Evolutionary conservation across 2,888 invertebrate species (phyloP), one percentile per base, ranked within the genome.

Genomic region (Scrobipalpa costella): DNA sequence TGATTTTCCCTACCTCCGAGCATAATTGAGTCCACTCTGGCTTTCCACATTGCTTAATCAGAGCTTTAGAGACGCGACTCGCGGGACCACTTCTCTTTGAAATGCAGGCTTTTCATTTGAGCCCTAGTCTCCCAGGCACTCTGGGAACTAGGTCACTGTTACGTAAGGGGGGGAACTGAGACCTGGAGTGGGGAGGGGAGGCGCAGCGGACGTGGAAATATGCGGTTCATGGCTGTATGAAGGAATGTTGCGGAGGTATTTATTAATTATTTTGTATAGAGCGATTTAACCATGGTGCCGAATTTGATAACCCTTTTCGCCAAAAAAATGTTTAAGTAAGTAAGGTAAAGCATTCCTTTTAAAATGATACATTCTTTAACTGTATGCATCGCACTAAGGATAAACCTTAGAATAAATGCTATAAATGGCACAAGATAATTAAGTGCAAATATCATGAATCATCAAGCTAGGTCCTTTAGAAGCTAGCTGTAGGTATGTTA

Each of bases 61-160:
- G 27, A 21, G 50, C 21, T 19, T 13, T 21, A 21, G 50, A 21
- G 21, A 5, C 21, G 27, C 50, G 27, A 34, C 34, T 55, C 55
- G 7, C 7, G n/a, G 9, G 2, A 27, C 33, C 2, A 15, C 27
- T 52, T 27, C 52, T 13, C 52, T 55, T 34, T 34, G 55, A 55
- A 55, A 55, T 55, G 55, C 55, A 55, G 33, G 33, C 55, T 34
- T 55, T 55, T 55, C 55, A 55, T 34, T 34, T 15, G 15, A 55
- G 55, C 55, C 33, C 15, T 55, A 33, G 33, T 13, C n/a, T n/a
- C 34, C 34, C 34, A 33, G 33, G 55, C 55, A 34, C 34, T 55
- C 55, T 34, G 17, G 21, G n/a, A 55, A 34, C 55, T 55, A 55
- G 55, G 55, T 55, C 55, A 55, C 55, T 33, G 55, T 55, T 55